Evolutionary conservation across 2,888 invertebrate genomes (phyloP), one percentile per base, ranked within the genome.

Genomic region (Leucania comma): DNA sequence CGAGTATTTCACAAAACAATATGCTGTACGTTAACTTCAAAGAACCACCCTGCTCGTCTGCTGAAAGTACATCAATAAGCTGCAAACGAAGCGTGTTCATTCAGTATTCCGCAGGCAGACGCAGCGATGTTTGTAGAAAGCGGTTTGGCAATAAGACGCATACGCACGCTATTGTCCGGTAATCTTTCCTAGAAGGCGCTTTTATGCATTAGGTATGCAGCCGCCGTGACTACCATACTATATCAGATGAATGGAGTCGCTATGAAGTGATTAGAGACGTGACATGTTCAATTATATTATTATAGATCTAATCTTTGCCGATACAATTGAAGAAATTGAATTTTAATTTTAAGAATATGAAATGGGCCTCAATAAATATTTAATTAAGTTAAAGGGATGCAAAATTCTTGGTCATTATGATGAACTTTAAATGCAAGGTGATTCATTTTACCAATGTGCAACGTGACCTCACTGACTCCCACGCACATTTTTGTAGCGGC

Each of bases 161-260:
- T 91, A 92, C 92, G 91, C 91, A 92, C 89, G 89, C 92, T 88
- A 93, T 95, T 95, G 95, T 95, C 92, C 92, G 90, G 92, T 94
- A 93, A 95, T 95, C 93, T 94, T 96, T 95, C 95, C 92, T 92
- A 93, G 95, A 95, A 95, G 88, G 89, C 84, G 85, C 90, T 91
- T 90, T 91, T 92, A 93, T 93, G 91, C 92, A 92, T 91, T 91
- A 90, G 89, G 87, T 89, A 90, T 89, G 87, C 88, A 87, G 75
- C 68, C 80, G 84, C 86, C 93, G 93, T 94, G 94, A 93, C 89
- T 84, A 85, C 87, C 90, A 92, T 94, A 90, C 87, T 87, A 72
- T 84, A 88, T 82, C 78, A 81, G 74, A 72, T 74, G 74, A 72
- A 72, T 72, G 24, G 26, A 81, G 65, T 61, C 59, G 58, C 57